Conservation (phyloP, 2,797 vertebrate species). For the Lindbergichthys nudifrons region DNA sequence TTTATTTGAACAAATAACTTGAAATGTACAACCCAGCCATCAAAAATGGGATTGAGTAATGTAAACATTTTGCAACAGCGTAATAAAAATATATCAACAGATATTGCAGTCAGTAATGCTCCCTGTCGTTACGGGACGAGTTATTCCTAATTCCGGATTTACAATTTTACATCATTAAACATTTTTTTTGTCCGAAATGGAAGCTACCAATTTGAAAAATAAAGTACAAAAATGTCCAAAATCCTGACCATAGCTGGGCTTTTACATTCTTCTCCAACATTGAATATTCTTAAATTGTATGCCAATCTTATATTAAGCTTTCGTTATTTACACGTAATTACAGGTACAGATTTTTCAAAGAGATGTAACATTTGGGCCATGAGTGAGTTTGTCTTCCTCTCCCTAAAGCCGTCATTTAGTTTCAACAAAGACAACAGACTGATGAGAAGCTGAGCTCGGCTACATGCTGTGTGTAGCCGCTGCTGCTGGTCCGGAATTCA, state of each 20-base stretch:
- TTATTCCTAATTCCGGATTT: not conserved
- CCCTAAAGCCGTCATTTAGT: constrained; percentile 16
- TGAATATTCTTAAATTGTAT: not conserved
- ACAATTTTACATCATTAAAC: not conserved
- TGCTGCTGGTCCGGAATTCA: constrained; percentile 33
- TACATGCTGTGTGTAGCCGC: not conserved
- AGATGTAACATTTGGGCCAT: not conserved
- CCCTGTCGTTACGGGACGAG: constrained; percentile 4
- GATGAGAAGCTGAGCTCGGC: not conserved
- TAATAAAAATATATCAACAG: constrained; percentile 50
- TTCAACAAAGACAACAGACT: constrained; percentile 13
- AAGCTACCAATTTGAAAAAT: not conserved
- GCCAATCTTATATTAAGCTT: not conserved
- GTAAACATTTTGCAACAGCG: constrained; percentile 45
- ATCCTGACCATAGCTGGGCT: not conserved
- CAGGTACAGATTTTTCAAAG: constrained; percentile 10
- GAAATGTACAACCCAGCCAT: constrained; percentile 63
- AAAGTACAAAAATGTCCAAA: not conserved
- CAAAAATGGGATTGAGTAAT: constrained; percentile 56
- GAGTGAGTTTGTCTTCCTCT: too few relatives aligned
- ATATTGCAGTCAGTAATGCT: constrained; percentile 33
- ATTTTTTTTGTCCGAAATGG: not conserved
- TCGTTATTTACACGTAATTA: constrained; percentile 14
- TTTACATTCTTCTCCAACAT: not conserved
- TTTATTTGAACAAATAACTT: constrained; percentile 76